Base-by-base conservation (phyloP, 2,888 invertebrate genomes). In the Nymphalis polychloros region DNA sequence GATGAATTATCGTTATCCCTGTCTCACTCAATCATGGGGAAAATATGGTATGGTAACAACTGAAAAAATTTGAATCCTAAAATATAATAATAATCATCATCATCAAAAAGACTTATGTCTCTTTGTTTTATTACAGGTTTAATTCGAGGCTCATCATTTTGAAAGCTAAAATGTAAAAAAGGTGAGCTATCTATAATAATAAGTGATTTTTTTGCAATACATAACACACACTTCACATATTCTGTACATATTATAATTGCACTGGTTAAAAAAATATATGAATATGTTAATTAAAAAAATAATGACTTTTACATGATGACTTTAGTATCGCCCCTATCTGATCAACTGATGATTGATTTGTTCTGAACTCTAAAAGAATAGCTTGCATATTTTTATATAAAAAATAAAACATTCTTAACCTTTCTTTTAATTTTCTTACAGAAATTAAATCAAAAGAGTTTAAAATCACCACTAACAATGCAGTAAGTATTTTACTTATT, bases 21-120 rank as follows among this genome's bases (percentile, higher is more conserved):
- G 84, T 81, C 85, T 84, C 80, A 85, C 84, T 66, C 72, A 78
- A 76, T 68, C 82, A 67, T 85, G 85, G 84, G 81, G 84, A 84
- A 75, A 79, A 69, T 78, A 80, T 82, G 82, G 82, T 82, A 79
- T 83, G 82, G 82, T 83, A 82, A 67, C 49, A 47, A 17, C 70
- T 70, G 70, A 67, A 59, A 19, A 19, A 13, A 53, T 6, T 17
- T 8, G 2, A 55, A 17, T n/a, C 20, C 23, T 55, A 2, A 10
- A 41, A 41, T 0, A 27, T 17, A 55, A 55, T 31, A 8, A 31
- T 55, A 31, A 17, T 17, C 31, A 31, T 31, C 8, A 31, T 55
- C 17, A 17, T 31, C 16, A 55, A 1, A 16, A 8, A 31, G 0
- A 17, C n/a, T 4, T 17, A 55, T 31, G 31, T 31, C 8, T 55